Percentiles rank a stretch among this genome's conserved stretches.
phyloP scores from a whole-genome alignment of 2,113 vertebrate species.

The Bothrops jararaca region DNA sequence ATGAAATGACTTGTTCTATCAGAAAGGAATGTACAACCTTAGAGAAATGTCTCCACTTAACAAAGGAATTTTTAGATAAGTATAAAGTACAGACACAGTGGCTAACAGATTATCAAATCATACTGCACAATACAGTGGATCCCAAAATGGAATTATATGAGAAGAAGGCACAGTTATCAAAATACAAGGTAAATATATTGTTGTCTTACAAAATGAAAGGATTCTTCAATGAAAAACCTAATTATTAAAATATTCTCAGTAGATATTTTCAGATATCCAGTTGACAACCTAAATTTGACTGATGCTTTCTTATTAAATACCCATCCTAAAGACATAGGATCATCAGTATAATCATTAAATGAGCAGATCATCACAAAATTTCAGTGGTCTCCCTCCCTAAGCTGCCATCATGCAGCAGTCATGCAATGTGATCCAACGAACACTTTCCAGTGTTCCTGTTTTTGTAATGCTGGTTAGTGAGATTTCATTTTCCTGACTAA shows the following conservation, averaged over 20 bases:
- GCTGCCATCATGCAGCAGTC: background rate
- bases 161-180: constrained; percentile 91
- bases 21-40: constrained; percentile 81
- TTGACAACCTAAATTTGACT: background rate
- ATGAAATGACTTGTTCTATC: constrained; percentile 81
- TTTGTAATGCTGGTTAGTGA: background rate
- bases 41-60: constrained; percentile 82
- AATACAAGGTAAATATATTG: constrained; percentile 84
- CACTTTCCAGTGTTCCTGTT: background rate
- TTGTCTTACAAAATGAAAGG: background rate
- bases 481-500: background rate
- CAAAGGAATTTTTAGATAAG: constrained; percentile 91
- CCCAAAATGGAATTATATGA: constrained; percentile 93
- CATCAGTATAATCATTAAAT: background rate
- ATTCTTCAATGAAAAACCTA: background rate
- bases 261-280: background rate
- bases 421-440: background rate
- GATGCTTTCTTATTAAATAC: background rate
- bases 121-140: constrained; percentile 79
- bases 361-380: background rate
- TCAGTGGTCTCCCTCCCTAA: background rate
- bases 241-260: accelerated
- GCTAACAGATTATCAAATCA: constrained; percentile 77
- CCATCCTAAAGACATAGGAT: background rate
- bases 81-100: constrained; percentile 85